phyloP scores from a whole-genome alignment of 2,113 vertebrate species.

The Cynoglossus semilaevis region DNA sequence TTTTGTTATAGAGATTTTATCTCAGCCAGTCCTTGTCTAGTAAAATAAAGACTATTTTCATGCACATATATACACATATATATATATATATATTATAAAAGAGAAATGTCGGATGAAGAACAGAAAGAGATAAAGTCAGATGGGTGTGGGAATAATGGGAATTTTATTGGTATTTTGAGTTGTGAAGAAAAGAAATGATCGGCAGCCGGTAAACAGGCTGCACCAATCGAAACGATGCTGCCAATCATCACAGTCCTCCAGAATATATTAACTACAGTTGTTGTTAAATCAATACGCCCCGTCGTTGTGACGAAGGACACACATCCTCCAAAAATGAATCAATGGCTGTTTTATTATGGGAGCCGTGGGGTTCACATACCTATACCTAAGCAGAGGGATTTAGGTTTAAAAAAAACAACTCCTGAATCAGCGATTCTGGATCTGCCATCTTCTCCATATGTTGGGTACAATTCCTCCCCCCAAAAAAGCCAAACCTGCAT shows the following conservation, averaged over 20 bases:
- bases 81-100: neutral
- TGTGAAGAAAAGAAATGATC: neutral
- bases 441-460: neutral
- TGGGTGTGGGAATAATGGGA: constrained; percentile 9
- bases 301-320: neutral
- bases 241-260: constrained; percentile 13
- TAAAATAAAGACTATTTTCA: no score
- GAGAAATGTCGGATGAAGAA: neutral
- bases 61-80: no score
- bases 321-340: neutral
- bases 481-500: neutral
- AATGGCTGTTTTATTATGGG: neutral
- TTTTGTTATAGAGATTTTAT: no score
- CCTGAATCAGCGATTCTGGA: neutral
- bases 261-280: neutral
- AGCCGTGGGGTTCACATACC: neutral
- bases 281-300: constrained; percentile 7
- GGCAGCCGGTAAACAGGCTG: neutral
- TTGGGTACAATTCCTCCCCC: neutral
- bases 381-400: neutral
- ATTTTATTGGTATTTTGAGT: constrained; percentile 11
- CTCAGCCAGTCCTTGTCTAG: no score
- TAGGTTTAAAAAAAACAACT: neutral
- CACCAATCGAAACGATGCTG: neutral
- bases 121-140: neutral